phyloP scores from a whole-genome alignment of 2,797 vertebrate species.

The Lepilemur septentrionalis region DNA sequence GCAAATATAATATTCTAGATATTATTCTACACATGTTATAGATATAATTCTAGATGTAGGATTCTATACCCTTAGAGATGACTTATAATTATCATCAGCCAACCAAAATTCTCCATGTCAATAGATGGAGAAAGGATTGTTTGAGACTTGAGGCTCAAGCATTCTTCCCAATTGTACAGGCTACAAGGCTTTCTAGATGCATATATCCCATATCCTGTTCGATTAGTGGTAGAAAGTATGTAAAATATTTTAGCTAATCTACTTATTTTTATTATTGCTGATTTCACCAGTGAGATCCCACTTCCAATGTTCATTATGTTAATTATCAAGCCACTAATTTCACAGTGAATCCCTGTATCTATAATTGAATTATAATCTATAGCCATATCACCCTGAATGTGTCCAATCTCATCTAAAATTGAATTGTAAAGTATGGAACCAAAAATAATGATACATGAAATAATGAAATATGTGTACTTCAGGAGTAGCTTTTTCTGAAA shows the following conservation, averaged over 20 bases:
- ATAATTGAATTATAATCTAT: background rate
- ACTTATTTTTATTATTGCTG: background rate
- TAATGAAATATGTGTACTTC: background rate
- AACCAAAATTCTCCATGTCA: background rate
- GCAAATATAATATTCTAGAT: background rate
- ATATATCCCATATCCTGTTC: background rate
- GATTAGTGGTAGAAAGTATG: background rate
- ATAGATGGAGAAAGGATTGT: background rate
- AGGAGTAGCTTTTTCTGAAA: background rate
- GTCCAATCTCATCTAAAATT: background rate
- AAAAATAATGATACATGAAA: background rate
- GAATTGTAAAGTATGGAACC: background rate
- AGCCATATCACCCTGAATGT: background rate
- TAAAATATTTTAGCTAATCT: background rate
- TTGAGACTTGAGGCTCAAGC: background rate
- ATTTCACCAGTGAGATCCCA: background rate
- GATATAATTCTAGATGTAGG: background rate
- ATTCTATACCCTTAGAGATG: background rate
- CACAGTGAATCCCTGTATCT: background rate
- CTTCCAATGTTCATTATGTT: background rate
- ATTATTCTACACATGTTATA: no score
- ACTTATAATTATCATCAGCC: background rate
- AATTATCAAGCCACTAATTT: background rate
- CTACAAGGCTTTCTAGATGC: background rate
- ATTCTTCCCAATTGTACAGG: background rate